Conservation (phyloP, 2,797 vertebrate genomes). For the Ambastaia sidthimunki region DNA sequence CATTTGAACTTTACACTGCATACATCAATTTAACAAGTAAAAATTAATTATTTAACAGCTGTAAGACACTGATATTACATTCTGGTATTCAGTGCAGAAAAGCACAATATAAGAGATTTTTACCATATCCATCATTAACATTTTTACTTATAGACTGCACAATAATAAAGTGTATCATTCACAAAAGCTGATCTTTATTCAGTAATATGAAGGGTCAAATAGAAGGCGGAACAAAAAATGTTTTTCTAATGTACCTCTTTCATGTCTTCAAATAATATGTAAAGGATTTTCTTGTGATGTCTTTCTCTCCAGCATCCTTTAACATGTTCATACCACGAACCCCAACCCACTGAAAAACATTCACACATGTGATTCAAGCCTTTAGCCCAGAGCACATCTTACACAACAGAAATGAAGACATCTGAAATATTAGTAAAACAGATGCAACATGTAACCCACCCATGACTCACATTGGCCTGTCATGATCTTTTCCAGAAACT, state of each 20-base stretch:
- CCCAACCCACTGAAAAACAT: slow-evolving; percentile 70
- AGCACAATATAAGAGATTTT: too few relatives aligned
- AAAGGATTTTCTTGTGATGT: slow-evolving; percentile 67
- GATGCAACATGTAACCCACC: not conserved
- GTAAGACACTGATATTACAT: not conserved
- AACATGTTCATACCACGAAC: slow-evolving; percentile 75
- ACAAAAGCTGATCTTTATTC: too few relatives aligned
- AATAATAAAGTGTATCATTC: too few relatives aligned
- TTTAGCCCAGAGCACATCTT: not conserved
- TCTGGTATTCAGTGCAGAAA: not conserved
- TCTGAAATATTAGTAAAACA: too few relatives aligned
- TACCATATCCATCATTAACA: too few relatives aligned
- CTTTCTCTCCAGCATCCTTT: slow-evolving; percentile 72
- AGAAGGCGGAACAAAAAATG: not conserved
- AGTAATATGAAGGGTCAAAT: not conserved
- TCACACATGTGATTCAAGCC: slow-evolving; percentile 2
- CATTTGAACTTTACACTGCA: slow-evolving; percentile 19
- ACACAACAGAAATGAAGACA: not conserved
- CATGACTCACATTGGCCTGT: slow-evolving; percentile 55
- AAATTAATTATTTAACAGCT: not conserved
- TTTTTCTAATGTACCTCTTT: slow-evolving; percentile 65
- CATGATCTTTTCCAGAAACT: slow-evolving; percentile 62
- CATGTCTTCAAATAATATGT: slow-evolving; percentile 74
- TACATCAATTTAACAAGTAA: not conserved
- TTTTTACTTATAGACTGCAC: too few relatives aligned